Percentiles rank a stretch among this genome's conserved stretches.
Conservation (phyloP, 2,797 vertebrate genomes). For the Dendrocincla tyrannina region DNA sequence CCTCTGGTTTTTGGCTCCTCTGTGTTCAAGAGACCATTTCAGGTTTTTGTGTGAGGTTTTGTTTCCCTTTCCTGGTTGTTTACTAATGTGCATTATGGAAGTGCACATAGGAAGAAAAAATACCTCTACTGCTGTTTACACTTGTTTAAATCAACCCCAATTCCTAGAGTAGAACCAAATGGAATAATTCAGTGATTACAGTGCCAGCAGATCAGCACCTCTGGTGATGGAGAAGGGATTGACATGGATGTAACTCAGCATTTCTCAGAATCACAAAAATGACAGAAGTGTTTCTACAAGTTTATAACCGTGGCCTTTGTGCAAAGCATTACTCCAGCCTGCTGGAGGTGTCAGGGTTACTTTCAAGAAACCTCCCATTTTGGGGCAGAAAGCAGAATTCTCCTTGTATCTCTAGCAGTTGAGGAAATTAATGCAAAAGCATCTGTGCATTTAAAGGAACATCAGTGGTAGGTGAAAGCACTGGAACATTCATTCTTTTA, state of each 20-base stretch:
- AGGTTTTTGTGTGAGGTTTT: background rate
- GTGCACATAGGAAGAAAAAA: background rate
- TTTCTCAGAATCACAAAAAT: background rate
- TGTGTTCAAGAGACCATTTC: background rate
- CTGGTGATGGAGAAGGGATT: background rate
- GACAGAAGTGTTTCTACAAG: background rate
- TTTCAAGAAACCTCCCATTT: background rate
- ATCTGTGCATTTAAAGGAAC: background rate
- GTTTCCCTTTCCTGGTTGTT: background rate
- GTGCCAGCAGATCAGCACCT: background rate
- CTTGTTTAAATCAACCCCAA: background rate
- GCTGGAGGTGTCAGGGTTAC: background rate
- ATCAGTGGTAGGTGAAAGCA: background rate
- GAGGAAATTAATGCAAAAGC: background rate
- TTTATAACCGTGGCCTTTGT: background rate
- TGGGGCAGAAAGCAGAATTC: background rate
- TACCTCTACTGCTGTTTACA: rapidly evolving
- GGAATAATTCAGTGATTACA: background rate
- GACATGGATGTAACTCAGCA: background rate
- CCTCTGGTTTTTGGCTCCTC: background rate
- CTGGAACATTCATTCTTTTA: background rate
- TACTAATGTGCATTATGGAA: background rate
- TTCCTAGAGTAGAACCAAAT: background rate
- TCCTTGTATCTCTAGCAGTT: background rate
- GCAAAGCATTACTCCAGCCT: background rate